phyloP scores from a whole-genome alignment of 1,140 invertebrate species.

The Thaumatotibia leucotreta region DNA sequence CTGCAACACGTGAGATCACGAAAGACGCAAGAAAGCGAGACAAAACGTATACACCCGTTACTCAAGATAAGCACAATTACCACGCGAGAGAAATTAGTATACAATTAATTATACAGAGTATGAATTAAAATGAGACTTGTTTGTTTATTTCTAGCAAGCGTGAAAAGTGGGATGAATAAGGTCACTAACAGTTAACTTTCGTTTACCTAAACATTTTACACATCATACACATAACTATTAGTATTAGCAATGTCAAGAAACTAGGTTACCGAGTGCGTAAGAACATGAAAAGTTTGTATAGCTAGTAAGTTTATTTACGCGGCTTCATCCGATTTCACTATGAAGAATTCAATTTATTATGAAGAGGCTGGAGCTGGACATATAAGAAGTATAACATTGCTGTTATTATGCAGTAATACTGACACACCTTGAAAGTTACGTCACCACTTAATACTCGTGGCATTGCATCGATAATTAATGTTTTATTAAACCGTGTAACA shows the following conservation, averaged over 20 bases:
- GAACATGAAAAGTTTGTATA: no score
- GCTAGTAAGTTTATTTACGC: no score
- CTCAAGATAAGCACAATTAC: constrained; percentile 17
- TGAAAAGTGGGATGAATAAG: neutral
- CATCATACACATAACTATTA: no score
- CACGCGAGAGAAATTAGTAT: constrained; percentile 25
- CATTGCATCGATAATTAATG: neutral
- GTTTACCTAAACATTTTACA: neutral
- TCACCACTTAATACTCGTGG: neutral
- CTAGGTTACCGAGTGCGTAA: no score
- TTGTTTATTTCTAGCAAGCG: neutral
- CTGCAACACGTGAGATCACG: constrained; percentile 1
- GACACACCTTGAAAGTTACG: neutral
- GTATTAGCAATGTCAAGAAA: no score
- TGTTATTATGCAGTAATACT: no score
- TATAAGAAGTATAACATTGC: no score
- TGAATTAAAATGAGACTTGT: neutral
- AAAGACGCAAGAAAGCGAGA: constrained; percentile 34
- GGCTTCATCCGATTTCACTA: no score
- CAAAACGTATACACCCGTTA: constrained; percentile 28
- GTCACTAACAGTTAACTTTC: neutral
- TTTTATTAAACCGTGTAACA: neutral
- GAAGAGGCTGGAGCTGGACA: no score
- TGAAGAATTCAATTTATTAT: no score
- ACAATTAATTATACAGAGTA: constrained; percentile 3